Evolutionary conservation across 2,797 vertebrate species (phyloP).

Genomic region (Rallus crepitans): DNA sequence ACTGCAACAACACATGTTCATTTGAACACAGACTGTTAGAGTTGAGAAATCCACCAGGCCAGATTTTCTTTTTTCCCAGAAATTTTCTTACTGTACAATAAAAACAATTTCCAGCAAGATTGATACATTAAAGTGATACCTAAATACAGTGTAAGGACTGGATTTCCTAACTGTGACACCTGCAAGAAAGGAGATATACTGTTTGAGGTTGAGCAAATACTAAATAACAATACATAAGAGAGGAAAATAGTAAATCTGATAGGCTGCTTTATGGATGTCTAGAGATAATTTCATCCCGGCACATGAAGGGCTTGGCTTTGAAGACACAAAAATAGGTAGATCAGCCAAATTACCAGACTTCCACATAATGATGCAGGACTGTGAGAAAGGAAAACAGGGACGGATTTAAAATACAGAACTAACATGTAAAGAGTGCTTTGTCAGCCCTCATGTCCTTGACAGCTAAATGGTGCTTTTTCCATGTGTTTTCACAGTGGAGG

Average conservation of each 20-base stretch:
- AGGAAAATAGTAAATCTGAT: not conserved
- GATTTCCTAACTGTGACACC: not conserved
- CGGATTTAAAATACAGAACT: not conserved
- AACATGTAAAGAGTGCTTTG: not conserved
- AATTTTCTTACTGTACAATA: not conserved
- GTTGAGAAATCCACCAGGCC: not conserved
- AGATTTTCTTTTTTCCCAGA: not conserved
- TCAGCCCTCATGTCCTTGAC: not conserved
- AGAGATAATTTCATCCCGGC: not conserved
- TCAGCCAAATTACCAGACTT: not conserved
- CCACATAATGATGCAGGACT: not conserved
- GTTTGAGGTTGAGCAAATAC: not conserved
- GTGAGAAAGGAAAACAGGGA: not conserved
- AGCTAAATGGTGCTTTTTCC: not conserved
- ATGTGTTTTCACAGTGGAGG: not conserved
- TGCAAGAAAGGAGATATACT: not conserved
- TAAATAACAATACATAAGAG: not conserved
- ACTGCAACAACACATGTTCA: not conserved
- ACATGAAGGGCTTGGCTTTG: fast-evolving
- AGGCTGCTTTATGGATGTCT: not conserved
- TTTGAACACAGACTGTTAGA: not conserved
- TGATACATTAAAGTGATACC: not conserved
- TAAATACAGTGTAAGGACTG: not conserved
- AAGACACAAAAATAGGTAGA: not conserved
- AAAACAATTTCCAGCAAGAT: not conserved